Evolutionary conservation across 1,140 invertebrate genomes (phyloP).

Genomic region (Trichoplusia ni): DNA sequence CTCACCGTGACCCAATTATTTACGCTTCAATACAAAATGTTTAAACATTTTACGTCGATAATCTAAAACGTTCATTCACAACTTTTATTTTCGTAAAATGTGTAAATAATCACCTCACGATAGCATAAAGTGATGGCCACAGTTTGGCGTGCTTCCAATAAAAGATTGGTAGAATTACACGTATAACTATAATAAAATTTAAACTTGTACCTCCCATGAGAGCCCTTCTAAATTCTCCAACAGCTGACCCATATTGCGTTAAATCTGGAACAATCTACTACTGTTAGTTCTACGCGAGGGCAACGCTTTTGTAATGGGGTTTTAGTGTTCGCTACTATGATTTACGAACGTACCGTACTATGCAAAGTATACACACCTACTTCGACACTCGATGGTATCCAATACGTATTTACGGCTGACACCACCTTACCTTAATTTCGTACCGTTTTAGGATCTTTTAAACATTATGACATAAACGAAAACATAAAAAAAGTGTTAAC

Average conservation of each 20-base stretch:
- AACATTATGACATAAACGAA: slow-evolving; percentile 20
- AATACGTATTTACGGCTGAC: slow-evolving; percentile 33
- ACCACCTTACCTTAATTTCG: slow-evolving; percentile 4
- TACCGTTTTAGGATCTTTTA: slow-evolving; percentile 6
- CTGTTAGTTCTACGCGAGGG: slow-evolving; percentile 10
- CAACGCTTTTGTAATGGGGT: slow-evolving; percentile 21
- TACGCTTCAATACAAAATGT: not conserved
- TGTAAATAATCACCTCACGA: not conserved
- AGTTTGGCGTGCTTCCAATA: slow-evolving; percentile 12
- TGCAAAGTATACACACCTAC: not conserved
- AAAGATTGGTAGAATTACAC: slow-evolving; percentile 20
- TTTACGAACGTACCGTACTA: not conserved
- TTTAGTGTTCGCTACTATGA: slow-evolving; percentile 22
- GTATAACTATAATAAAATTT: slow-evolving; percentile 20
- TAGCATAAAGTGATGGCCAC: not conserved
- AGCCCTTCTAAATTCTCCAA: slow-evolving; percentile 28
- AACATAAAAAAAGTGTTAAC: slow-evolving; percentile 36
- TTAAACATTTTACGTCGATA: not conserved
- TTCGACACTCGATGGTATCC: slow-evolving; percentile 39
- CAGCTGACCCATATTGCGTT: slow-evolving; percentile 15
- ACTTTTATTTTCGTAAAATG: slow-evolving; percentile 12
- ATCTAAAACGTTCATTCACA: slow-evolving; percentile 22
- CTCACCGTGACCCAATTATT: slow-evolving; percentile 21
- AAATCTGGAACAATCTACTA: slow-evolving; percentile 16
- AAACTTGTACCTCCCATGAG: slow-evolving; percentile 26